Base-by-base conservation (phyloP, 2,888 invertebrate genomes). In the Noctua pronuba region DNA sequence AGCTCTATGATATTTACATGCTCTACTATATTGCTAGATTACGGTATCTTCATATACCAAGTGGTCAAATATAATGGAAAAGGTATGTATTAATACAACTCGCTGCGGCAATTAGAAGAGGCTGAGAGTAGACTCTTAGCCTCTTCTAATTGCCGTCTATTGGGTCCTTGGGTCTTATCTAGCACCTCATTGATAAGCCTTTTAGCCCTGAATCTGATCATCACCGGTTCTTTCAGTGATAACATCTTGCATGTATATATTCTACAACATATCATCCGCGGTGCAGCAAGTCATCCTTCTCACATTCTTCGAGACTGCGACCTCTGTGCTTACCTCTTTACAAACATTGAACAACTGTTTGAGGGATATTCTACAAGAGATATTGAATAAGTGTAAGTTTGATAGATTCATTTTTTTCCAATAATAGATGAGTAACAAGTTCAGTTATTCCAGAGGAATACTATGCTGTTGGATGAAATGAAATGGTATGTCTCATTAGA, bases 281-380 rank as follows among this genome's bases (percentile, higher is more conserved):
- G 81, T 91, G 11, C 38, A 80, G 24, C 83, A 90, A 31, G 46
- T 90, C 0, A 65, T 96, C 64, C 95, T 96, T 76, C 90, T 97
- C 6, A 97, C 96, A 74, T 97, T 96, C 76, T 94, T 95, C 31
- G 88, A 96, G 60, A 89, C 93, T 2, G 92, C 94, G 0, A 92
- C 95, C 67, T 94, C 95, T 69, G 91, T 97, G 2, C 93, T 94
- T 52, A 92, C 94, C 21, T 93, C 96, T 49, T 93, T 97, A 72
- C 88, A 86, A 38, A 89, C 92, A 0, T 86, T 97, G 28, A 97
- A 97, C 84, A 86, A 91, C 16, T 92, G 90, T 24, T 82, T 93
- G 64, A 82, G 69, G n/a, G 75, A 52, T 88, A 93, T 80, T 1
- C 73, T 83, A 3, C 75, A 80, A 71, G 75, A 86, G 24, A 82